Evolutionary conservation across 2,797 vertebrate species (phyloP).

Genomic region (Oryzias sinensis): DNA sequence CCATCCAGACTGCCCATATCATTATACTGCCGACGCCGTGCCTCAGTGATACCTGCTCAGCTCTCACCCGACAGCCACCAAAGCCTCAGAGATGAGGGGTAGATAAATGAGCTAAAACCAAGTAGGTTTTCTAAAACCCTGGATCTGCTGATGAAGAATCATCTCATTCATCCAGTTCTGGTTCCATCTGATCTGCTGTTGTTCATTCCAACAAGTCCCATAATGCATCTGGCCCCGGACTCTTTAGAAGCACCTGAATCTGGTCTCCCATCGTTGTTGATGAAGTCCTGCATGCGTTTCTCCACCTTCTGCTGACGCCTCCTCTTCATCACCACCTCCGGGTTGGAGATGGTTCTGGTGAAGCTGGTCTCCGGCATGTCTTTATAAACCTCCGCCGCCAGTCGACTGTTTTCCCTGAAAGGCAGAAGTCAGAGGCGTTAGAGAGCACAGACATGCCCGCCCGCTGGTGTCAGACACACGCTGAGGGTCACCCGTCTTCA

Average conservation of each 20-base stretch:
- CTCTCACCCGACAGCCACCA: too few species aligned
- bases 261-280: conserved; percentile 92
- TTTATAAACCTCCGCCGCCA: conserved; percentile 97
- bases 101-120: too few species aligned
- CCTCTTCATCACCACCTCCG: conserved; percentile 98
- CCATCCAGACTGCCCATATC: too few species aligned
- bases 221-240: too few species aligned
- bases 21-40: too few species aligned
- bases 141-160: too few species aligned
- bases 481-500: conserved; percentile 84
- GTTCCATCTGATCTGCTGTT: too few species aligned
- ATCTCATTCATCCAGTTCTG: too few species aligned
- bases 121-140: too few species aligned
- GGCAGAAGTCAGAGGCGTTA: conserved; percentile 15
- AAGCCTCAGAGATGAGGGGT: too few species aligned
- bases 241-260: conserved; percentile 84
- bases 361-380: conserved; percentile 99
- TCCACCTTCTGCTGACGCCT: conserved; percentile 94
- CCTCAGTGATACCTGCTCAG: too few species aligned
- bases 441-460: conserved; percentile 14
- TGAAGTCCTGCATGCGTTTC: conserved; percentile 97
- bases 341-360: conserved; percentile 97
- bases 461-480: conserved; percentile 21
- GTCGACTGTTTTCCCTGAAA: conserved; percentile 86
- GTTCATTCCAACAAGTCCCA: too few species aligned